Evolutionary conservation across 37 sponge, comb jelly and placozoan genomes (phyloP), one percentile per base, ranked within the genome.

Genomic region (Beroe forskalii): DNA sequence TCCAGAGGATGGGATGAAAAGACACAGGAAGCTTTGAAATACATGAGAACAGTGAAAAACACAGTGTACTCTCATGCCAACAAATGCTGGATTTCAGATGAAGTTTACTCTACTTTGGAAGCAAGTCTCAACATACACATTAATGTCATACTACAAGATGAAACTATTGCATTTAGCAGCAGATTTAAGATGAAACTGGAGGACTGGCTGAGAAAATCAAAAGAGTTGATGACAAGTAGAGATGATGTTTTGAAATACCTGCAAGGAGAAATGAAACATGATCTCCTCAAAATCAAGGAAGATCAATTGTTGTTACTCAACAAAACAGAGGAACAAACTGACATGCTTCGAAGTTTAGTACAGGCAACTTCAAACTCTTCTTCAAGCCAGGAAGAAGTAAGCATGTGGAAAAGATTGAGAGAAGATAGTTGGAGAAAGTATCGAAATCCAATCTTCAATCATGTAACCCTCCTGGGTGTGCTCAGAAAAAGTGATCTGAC

Each of bases 251-350:
- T 80, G 28, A 41, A 80, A 25, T 80, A 41, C 35, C 40, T 80
- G 19, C 86, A 80, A 42, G 55, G 86, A n/a, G 86, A 80, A 41
- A 80, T 80, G 86, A 80, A 80, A 43, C 55, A 44, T 25, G 55
- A 80, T 42, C 35, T 80, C 0, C 24, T 44, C 38, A 40, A 38
- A 42, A 80, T 80, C 25, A 44, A 80, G 22, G 55, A 80, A 37
- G 86, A 80, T 38, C 86, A 80, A 42, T 22, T 80, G 55, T 24
- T 80, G 4, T 24, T 80, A 25, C 25, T 80, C 27, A 38, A 80
- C 55, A 80, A 80, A 44, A 80, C 86, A 44, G 86, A 80, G 30
- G 86, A 80, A 80, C 86, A 80, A 80, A 80, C 86, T 33, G 55
- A 37, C 2, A 23, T 80, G 0, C 30, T 80, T 1, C 37, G 40